Percentiles rank a stretch among this genome's conserved stretches.
phyloP scores from a whole-genome alignment of 92 coral and sea anemone species.

The Epizoanthus ramosus region DNA sequence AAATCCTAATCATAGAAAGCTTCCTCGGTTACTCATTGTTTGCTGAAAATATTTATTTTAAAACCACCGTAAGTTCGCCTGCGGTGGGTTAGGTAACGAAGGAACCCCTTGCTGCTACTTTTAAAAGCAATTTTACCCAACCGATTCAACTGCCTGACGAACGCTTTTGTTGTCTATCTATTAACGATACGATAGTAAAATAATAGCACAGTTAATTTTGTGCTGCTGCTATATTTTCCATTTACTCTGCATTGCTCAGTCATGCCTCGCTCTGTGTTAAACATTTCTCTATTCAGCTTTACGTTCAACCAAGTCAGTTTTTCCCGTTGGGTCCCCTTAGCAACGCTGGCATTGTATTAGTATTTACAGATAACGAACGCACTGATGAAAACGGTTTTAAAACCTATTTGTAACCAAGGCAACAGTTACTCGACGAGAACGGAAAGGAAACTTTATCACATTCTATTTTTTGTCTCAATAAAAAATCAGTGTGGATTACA shows the following conservation, averaged over 20 bases:
- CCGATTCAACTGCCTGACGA: too few species aligned
- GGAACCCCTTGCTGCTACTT: too few species aligned
- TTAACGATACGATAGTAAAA: not conserved
- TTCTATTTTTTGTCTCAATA: not conserved
- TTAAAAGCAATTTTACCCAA: too few species aligned
- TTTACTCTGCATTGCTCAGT: not conserved
- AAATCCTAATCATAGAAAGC: too few species aligned
- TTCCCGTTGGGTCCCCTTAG: conserved; percentile 11
- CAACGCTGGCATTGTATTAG: not conserved
- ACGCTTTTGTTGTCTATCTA: too few species aligned
- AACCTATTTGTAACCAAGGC: conserved; percentile 21
- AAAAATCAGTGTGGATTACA: not conserved
- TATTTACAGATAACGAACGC: not conserved
- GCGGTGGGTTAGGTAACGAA: too few species aligned
- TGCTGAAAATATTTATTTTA: too few species aligned
- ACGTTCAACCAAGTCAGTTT: too few species aligned
- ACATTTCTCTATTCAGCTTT: not conserved
- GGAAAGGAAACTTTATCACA: not conserved
- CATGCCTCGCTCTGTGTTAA: too few species aligned
- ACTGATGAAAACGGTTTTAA: conserved; percentile 10
- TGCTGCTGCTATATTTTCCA: not conserved
- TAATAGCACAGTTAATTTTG: not conserved
- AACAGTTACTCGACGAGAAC: not conserved
- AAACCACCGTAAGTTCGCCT: too few species aligned
- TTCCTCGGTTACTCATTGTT: too few species aligned